Base-by-base conservation (phyloP, 2,888 invertebrate genomes). In the Lithophane semibrunnea region DNA sequence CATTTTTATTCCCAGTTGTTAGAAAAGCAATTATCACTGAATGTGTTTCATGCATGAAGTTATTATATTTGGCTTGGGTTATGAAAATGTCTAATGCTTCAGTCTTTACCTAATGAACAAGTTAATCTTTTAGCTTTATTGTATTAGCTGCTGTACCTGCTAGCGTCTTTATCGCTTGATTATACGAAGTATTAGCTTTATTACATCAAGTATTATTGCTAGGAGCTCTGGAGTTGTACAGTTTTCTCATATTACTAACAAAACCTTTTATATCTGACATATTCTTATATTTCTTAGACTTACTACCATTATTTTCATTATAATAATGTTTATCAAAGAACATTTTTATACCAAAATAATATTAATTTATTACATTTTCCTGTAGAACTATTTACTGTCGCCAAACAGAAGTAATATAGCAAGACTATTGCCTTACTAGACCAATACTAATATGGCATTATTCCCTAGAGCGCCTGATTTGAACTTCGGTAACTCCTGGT, bases 101-200 rank as follows among this genome's bases (percentile, higher is more conserved):
- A 67, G 47, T 72, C 1, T 77, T 64, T 37, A 61, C 10, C 37
- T 73, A 37, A 77, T 54, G 13, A 83, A 70, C 52, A 42, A 70
- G 54, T 78, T 70, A 75, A 78, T 85, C 47, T 78, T 65, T 68
- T 72, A 82, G 69, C n/a, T 60, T 71, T 63, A 61, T 72, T 69
- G 49, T 58, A 52, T 77, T 72, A 63, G 24, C 54, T 70, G 21
- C 12, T 70, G 69, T 70, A 66, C 37, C 63, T 78, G 63, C 78
- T 58, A 65, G 71, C 72, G 52, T 71, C 16, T 66, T 37, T n/a
- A 66, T 42, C 8, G 68, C 69, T 65, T 82, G 56, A 72, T 81
- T 82, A 56, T 75, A 64, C 49, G 3, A 49, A 66, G 69, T 70
- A 24, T 49, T 65, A 69, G 54, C 13, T 60, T 80, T 66, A 66